Conservation (phyloP, 2,797 vertebrate genomes). For the Halcyon chelicuti region DNA sequence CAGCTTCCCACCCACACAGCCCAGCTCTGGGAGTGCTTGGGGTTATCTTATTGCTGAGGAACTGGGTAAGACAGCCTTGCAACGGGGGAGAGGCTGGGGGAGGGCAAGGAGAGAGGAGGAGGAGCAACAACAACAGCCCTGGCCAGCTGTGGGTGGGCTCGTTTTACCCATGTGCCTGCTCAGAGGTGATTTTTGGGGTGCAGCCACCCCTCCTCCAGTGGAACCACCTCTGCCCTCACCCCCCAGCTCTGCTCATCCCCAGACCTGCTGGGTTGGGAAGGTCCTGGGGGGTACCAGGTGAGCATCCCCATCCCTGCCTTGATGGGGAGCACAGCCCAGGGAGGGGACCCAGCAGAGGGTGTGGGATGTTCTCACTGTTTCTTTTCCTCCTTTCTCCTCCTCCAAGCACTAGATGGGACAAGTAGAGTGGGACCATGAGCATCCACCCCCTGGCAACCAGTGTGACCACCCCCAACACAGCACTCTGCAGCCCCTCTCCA, state of each 20-base stretch:
- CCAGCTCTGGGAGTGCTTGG: neutral
- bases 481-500: neutral
- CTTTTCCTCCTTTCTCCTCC: neutral
- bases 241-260: neutral
- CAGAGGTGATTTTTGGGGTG: neutral
- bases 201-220: neutral
- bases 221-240: neutral
- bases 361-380: neutral
- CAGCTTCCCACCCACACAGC: neutral
- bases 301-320: neutral
- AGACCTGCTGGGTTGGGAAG: neutral
- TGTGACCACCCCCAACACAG: neutral
- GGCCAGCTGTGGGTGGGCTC: neutral
- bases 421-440: accelerated
- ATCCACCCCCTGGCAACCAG: accelerated
- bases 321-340: neutral
- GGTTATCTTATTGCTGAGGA: neutral
- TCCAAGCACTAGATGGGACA: neutral
- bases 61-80: neutral
- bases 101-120: neutral
- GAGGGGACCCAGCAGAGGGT: neutral
- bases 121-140: neutral
- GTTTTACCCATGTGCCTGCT: neutral
- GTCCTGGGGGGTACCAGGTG: neutral
- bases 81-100: neutral